A percentile compares a stretch with the other conserved stretches of the same genome.
Evolutionary conservation across 2,113 vertebrate species (phyloP).

Genomic region (Pangasianodon hypophthalmus): DNA sequence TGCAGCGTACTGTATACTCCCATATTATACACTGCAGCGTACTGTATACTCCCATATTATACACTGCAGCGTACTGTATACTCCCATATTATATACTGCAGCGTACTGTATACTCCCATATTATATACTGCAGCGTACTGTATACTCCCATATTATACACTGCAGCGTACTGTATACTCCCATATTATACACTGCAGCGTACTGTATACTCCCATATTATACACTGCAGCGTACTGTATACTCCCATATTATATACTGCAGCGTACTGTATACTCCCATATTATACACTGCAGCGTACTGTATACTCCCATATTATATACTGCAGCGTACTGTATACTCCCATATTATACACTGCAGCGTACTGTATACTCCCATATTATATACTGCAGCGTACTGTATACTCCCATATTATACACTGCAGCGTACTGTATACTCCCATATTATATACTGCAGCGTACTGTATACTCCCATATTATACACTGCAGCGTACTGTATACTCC

Average conservation of each 20-base stretch:
- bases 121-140: background rate
- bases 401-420: background rate
- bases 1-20: no score
- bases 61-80: background rate
- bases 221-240: background rate
- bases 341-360: background rate
- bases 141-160: background rate
- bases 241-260: background rate
- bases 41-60: background rate
- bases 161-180: background rate
- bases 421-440: background rate
- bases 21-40: background rate
- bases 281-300: background rate
- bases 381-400: background rate
- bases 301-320: background rate
- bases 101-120: background rate
- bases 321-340: no score
- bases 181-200: background rate
- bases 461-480: no score
- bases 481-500: background rate
- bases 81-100: background rate
- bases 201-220: no score
- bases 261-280: no score
- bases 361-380: background rate
- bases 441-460: background rate